Conservation (phyloP, 2,113 vertebrate species). For the Nannospalax galili region DNA sequence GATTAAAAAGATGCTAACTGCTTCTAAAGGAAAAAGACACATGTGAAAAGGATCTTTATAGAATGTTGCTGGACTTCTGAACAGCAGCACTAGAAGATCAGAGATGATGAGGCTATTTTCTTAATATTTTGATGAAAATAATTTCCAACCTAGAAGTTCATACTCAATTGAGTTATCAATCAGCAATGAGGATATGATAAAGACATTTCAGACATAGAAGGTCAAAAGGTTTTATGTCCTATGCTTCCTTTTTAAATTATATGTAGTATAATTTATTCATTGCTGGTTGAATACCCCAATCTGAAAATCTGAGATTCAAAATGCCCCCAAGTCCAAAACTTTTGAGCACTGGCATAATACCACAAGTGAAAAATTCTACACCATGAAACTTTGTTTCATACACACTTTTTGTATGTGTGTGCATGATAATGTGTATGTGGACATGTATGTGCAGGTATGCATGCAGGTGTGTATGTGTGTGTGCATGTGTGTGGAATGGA, state of each 20-base stretch:
- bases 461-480: no score
- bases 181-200: background rate
- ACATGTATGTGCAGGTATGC: no score
- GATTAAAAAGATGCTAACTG: constrained; percentile 38
- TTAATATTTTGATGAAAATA: constrained; percentile 42
- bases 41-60: constrained; percentile 39
- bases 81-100: constrained; percentile 24
- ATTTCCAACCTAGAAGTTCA: constrained; percentile 42
- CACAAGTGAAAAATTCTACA: background rate
- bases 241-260: constrained; percentile 44
- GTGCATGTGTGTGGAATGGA: no score
- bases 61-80: constrained; percentile 6
- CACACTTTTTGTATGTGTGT: no score
- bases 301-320: background rate
- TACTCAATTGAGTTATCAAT: constrained; percentile 40
- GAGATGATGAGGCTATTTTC: background rate
- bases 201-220: background rate
- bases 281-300: background rate
- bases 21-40: background rate
- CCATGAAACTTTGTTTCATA: background rate
- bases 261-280: constrained; percentile 12
- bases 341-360: background rate
- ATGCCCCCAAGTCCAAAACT: background rate
- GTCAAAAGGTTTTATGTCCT: constrained; percentile 30
- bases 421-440: no score